These are phyloP conservation scores for Pocillopora grandis DNA, from an alignment of 92 coral and sea anemone genomes.

Conservation along the genomic window DNA sequence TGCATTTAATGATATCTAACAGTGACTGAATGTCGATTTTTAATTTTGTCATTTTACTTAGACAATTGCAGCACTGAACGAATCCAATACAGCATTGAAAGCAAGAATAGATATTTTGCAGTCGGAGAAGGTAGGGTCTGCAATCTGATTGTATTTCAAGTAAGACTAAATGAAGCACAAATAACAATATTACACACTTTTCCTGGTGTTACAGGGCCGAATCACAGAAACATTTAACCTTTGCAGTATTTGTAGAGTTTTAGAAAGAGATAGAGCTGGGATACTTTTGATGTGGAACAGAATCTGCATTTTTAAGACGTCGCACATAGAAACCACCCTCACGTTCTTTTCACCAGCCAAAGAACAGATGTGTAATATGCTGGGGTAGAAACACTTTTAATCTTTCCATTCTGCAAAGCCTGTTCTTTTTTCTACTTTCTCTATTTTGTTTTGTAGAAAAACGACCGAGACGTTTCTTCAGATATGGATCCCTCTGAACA, in stretches of 20 bases:
- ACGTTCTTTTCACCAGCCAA: no score
- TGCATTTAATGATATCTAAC: neutral
- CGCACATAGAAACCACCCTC: neutral
- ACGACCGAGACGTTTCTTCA: conserved; percentile 53
- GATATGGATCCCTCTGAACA: conserved; percentile 63
- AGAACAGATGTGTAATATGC: no score
- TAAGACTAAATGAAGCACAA: no score
- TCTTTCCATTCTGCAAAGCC: neutral
- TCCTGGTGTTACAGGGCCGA: no score
- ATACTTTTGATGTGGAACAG: no score
- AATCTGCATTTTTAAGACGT: no score
- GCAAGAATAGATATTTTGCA: conserved; percentile 68
- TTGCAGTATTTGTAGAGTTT: no score
- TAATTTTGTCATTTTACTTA: neutral
- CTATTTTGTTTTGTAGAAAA: conserved; percentile 28
- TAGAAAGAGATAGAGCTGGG: no score
- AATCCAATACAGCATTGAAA: conserved; percentile 62
- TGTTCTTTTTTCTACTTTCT: neutral
- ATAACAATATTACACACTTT: no score
- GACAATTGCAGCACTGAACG: conserved; percentile 72
- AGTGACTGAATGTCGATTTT: neutral
- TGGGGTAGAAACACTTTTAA: no score
- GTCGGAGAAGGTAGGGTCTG: conserved; percentile 30
- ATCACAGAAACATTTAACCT: no score
- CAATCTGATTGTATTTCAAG: neutral